Conservation (phyloP, 2,888 invertebrate species). For the Aricia artaxerxes region DNA sequence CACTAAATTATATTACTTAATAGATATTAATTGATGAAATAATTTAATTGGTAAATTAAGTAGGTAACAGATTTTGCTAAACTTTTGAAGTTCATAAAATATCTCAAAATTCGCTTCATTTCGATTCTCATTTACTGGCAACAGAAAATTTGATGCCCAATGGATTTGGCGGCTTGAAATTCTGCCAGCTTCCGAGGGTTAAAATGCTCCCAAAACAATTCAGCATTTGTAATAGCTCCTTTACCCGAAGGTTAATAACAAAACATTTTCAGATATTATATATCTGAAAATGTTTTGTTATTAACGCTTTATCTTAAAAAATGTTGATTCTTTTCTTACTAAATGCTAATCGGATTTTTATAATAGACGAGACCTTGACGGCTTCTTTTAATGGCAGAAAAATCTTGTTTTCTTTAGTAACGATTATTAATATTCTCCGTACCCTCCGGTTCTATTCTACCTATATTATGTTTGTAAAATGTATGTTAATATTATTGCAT, state of each 20-base stretch:
- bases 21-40: too few species aligned
- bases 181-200: constrained; percentile 1
- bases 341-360: neutral
- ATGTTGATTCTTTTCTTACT: neutral
- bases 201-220: neutral
- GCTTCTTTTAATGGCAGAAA: neutral
- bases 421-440: too few species aligned
- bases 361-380: neutral
- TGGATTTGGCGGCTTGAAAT: constrained; percentile 12
- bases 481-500: neutral
- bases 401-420: neutral
- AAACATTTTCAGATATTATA: neutral
- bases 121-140: constrained; percentile 8
- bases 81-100: neutral
- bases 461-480: neutral
- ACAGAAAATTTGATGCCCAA: constrained; percentile 1
- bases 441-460: neutral
- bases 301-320: too few species aligned
- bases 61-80: neutral
- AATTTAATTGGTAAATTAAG: too few species aligned
- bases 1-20: too few species aligned
- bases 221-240: neutral
- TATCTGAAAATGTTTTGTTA: neutral
- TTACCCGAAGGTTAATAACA: neutral
- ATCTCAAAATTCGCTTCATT: neutral